Percentiles rank a stretch among this genome's conserved stretches.
These are phyloP conservation scores for Laupala kohalensis DNA, from an alignment of 1,140 invertebrate species.

Conservation along the genomic window DNA sequence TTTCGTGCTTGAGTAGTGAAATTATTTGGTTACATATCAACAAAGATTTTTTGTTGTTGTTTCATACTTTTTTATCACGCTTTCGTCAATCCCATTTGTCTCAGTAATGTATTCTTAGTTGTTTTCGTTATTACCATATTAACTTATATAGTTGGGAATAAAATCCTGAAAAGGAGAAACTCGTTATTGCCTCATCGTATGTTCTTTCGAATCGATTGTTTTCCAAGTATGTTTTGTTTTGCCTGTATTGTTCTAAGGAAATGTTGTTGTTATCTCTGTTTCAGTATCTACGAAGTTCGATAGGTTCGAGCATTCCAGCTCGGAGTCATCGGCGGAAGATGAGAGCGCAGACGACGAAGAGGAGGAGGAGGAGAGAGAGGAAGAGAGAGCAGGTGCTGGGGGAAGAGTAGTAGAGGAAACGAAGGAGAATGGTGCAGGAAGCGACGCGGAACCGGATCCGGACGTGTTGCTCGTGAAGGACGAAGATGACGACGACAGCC, in stretches of 20 bases:
- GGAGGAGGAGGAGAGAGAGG: background rate
- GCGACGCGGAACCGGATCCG: background rate
- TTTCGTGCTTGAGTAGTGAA: no score
- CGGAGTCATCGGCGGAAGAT: slow-evolving; percentile 14
- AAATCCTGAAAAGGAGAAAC: no score
- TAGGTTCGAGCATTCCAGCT: slow-evolving; percentile 7
- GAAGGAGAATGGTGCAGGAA: background rate
- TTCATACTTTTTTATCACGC: no score
- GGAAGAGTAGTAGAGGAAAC: background rate
- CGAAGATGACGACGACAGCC: background rate
- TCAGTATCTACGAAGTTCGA: slow-evolving; percentile 12
- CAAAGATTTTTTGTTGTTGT: no score
- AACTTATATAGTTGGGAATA: no score
- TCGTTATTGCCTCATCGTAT: no score
- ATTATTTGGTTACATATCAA: no score
- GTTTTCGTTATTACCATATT: no score
- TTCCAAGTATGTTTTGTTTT: background rate
- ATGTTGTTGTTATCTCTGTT: slow-evolving; percentile 4
- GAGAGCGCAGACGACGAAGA: slow-evolving; percentile 11
- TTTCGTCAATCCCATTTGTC: no score
- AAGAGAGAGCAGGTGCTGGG: background rate
- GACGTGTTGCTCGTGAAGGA: background rate
- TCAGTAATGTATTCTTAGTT: no score
- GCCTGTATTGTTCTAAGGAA: background rate
- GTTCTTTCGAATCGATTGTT: no score